A percentile compares a stretch with the other conserved stretches of the same genome.
phyloP scores from a whole-genome alignment of 2,888 invertebrate species.

The Aphodius sticticus region DNA sequence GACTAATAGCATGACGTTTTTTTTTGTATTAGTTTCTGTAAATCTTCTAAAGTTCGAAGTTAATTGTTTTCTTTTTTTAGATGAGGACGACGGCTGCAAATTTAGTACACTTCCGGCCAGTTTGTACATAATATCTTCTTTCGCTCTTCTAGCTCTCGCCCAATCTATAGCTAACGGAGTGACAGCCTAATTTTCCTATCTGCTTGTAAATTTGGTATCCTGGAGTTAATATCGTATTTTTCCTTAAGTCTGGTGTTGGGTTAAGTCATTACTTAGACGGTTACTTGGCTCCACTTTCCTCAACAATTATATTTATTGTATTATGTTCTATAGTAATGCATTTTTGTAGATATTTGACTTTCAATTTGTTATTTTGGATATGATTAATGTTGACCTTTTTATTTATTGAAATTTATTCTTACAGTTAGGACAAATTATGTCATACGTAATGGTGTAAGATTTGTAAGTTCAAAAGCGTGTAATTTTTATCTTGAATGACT shows the following conservation, averaged over 20 bases:
- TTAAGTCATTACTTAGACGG: neutral
- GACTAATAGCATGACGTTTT: neutral
- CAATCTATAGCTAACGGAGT: conserved; percentile 26
- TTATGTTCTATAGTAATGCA: neutral
- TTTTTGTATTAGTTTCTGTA: neutral
- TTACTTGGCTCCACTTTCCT: neutral
- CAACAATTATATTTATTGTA: no score
- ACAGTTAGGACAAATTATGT: neutral
- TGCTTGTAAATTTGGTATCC: neutral
- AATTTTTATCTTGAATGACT: neutral
- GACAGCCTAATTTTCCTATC: neutral
- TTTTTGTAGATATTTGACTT: neutral
- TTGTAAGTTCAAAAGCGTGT: neutral
- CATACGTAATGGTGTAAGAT: neutral
- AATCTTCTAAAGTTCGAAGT: neutral
- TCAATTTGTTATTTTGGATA: no score
- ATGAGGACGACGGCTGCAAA: conserved; percentile 34
- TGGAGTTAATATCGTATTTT: neutral
- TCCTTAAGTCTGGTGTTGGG: neutral
- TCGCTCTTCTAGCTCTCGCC: conserved; percentile 35
- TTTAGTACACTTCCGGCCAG: conserved; percentile 34
- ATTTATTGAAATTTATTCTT: neutral
- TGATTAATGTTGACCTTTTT: neutral
- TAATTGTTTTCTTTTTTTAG: conserved; percentile 29
- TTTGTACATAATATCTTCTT: conserved; percentile 34